Conservation (phyloP, 2,888 invertebrate species). For the Tromatobia lineatoria region DNA sequence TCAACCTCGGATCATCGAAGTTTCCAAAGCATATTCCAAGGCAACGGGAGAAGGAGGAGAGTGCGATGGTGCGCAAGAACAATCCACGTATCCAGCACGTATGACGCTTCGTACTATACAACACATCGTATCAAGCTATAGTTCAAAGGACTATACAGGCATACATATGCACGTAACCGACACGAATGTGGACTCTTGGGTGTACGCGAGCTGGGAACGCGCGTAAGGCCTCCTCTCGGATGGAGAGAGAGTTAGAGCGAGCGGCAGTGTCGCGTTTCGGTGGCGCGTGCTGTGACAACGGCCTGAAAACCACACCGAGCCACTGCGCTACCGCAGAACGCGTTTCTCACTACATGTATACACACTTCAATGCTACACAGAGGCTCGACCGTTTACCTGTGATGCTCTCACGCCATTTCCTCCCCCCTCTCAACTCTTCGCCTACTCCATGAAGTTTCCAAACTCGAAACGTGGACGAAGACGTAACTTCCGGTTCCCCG, state of each 20-base stretch:
- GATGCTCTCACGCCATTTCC: background rate
- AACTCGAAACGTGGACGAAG: slow-evolving; percentile 2
- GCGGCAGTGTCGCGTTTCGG: slow-evolving; percentile 81
- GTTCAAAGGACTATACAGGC: background rate
- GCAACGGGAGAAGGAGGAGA: slow-evolving; percentile 36
- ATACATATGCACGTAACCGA: background rate
- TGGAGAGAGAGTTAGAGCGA: slow-evolving; percentile 31
- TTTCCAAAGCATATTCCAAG: slow-evolving; percentile 54
- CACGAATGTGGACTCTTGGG: background rate
- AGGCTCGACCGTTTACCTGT: too few relatives aligned
- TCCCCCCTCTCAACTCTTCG: too few relatives aligned
- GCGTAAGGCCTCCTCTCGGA: slow-evolving; percentile 75
- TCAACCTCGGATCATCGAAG: slow-evolving; percentile 66
- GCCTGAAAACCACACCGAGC: slow-evolving; percentile 77
- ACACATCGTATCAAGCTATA: background rate
- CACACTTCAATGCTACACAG: background rate
- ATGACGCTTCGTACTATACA: slow-evolving; percentile 40
- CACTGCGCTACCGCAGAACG: slow-evolving; percentile 48
- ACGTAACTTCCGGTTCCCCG: background rate
- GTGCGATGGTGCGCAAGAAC: slow-evolving; percentile 43
- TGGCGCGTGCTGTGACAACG: slow-evolving; percentile 82
- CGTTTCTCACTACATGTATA: background rate
- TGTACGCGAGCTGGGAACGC: slow-evolving; percentile 63
- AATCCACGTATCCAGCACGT: slow-evolving; percentile 55
- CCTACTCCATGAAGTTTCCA: background rate